Evolutionary conservation across 2,113 vertebrate genomes (phyloP), one percentile per base, ranked within the genome.

Genomic region (Thamnaconus septentrionalis): DNA sequence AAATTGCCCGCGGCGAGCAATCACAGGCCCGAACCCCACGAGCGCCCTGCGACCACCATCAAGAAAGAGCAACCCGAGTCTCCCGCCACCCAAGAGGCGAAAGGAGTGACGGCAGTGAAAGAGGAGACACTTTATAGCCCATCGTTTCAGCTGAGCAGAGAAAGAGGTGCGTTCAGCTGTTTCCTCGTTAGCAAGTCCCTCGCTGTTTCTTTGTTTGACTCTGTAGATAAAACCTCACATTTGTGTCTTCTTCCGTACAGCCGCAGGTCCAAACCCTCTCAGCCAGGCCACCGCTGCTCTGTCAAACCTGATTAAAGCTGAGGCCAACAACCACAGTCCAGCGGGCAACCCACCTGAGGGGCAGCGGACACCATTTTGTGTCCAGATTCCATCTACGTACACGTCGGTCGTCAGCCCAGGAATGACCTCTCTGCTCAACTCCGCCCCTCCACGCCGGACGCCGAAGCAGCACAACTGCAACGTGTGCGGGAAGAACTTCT

Each of bases 391-490:
- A 52, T 77, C 93, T 0, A 89, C 87, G 64, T 94, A 93, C 51
- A 94, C 92, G 61, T 89, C 94, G 7, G 88, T 90, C 73, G 82
- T 93, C 90, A 94, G 92, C 86, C 91, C 94, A 0, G 91, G 93
- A 59, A 90, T 95, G 68, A 90, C 94, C 51, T 92, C 95, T 61
- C 92, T 97, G 91, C 93, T 95, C 75, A 93, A 94, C 67, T 91
- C 92, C 1, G 91, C 92, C 4, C 95, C 93, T 6, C 83, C 90
- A 4, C 94, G 96, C 58, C 93, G 97, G 68, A 94, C 94, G 1
- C 93, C 95, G 49, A 98, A 96, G 90, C 97, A 98, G 82, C 97
- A 99, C 93, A 98, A 98, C 92, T 98, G 97, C 90, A 94, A 94
- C 70, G 94, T 88, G 0, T 99, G 97, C 3, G 96, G 95, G 76